Conservation (phyloP, 2,888 invertebrate genomes). For the Cataglyphis livida region DNA sequence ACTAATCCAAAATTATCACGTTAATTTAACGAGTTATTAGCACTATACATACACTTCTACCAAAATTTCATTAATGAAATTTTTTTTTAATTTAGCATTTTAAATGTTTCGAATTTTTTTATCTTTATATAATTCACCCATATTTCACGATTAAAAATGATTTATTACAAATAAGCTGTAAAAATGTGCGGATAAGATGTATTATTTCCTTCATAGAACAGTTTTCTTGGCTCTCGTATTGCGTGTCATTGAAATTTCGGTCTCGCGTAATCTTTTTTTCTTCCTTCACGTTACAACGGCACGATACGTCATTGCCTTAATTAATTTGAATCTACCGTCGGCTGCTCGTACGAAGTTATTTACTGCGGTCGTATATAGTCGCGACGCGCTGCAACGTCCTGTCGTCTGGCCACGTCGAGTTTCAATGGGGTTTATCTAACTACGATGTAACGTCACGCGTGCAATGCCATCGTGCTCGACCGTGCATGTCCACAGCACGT, state of each 20-base stretch:
- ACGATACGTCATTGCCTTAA: conserved; percentile 43
- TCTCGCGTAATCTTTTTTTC: conserved; percentile 26
- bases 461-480: conserved; percentile 59
- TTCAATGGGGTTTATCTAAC: conserved; percentile 55
- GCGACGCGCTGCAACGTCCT: conserved; percentile 19
- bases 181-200: too few species aligned
- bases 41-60: not conserved
- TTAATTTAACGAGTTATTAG: not conserved
- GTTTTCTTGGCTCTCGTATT: not conserved
- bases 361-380: conserved; percentile 13
- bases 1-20: not conserved
- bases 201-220: not conserved
- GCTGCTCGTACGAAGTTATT: conserved; percentile 10
- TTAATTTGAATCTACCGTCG: conserved; percentile 37
- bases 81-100: not conserved
- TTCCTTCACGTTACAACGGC: not conserved
- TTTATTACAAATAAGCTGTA: not conserved
- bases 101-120: not conserved
- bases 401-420: conserved; percentile 40
- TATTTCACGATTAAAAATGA: not conserved
- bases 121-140: not conserved
- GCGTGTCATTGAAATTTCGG: conserved; percentile 14
- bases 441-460: conserved; percentile 55
- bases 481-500: conserved; percentile 49
- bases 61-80: not conserved